A percentile compares a stretch with the other conserved stretches of the same genome.
phyloP scores from a whole-genome alignment of 1,140 invertebrate species.

The Euglossa dilemma region DNA sequence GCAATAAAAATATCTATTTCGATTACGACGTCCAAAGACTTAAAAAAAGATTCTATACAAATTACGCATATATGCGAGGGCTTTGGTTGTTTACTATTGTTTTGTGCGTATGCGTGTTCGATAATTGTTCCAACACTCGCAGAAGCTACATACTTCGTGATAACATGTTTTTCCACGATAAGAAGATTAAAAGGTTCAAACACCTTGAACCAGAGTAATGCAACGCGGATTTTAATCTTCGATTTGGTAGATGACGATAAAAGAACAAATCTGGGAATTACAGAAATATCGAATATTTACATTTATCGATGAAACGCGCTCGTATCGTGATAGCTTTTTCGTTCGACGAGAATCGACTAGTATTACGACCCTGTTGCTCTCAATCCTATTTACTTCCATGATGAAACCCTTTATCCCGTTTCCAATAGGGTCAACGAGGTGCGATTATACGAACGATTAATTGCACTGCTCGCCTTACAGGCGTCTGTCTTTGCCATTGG shows the following conservation, averaged over 20 bases:
- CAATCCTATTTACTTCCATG: background rate
- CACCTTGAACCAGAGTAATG: background rate
- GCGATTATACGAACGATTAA: conserved; percentile 24
- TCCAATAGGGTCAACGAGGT: background rate
- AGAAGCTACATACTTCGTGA: too few species aligned
- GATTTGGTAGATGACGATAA: background rate
- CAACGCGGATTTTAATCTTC: background rate
- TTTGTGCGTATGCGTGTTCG: too few species aligned
- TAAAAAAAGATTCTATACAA: too few species aligned
- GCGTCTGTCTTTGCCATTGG: conserved; percentile 3
- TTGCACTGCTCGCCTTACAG: background rate
- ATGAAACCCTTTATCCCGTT: background rate
- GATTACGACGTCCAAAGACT: too few species aligned
- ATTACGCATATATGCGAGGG: too few species aligned
- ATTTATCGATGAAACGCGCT: background rate
- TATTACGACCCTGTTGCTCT: background rate
- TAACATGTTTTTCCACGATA: background rate
- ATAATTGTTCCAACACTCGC: too few species aligned
- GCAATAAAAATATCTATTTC: too few species aligned
- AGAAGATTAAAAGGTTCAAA: background rate
- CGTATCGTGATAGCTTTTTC: too few species aligned
- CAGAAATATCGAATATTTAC: background rate
- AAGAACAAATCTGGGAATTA: background rate
- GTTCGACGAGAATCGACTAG: background rate
- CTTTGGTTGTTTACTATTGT: too few species aligned